Evolutionary conservation across 1,140 invertebrate species (phyloP).

Genomic region (Olivierus martensii): DNA sequence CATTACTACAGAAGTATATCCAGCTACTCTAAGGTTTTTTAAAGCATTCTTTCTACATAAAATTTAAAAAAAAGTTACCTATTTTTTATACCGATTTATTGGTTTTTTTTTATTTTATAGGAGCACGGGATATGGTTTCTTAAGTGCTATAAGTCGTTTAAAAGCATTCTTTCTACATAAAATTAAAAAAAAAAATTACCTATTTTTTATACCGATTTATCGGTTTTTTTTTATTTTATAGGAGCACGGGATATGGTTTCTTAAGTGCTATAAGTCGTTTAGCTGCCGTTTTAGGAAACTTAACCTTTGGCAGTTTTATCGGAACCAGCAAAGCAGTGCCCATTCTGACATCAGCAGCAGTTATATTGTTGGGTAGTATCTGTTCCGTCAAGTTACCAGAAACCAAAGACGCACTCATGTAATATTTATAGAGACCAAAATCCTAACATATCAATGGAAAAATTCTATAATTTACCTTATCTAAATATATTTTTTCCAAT

Average conservation of each 20-base stretch:
- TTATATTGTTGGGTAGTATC: slow-evolving; percentile 33
- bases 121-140: slow-evolving; percentile 35
- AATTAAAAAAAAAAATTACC: too few species aligned
- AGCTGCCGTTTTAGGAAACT: slow-evolving; percentile 34
- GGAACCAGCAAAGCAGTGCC: slow-evolving; percentile 33
- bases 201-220: too few species aligned
- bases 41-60: too few species aligned
- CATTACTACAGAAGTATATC: slow-evolving; percentile 35
- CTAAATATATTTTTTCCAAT: too few species aligned
- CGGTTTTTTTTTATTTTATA: slow-evolving; percentile 26
- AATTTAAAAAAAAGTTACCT: too few species aligned
- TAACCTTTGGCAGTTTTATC: slow-evolving; percentile 34
- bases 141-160: slow-evolving; percentile 31
- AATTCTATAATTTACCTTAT: too few species aligned
- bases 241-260: slow-evolving; percentile 36
- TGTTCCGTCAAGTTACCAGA: slow-evolving; percentile 31
- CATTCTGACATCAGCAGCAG: slow-evolving; percentile 33
- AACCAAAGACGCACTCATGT: slow-evolving; percentile 27
- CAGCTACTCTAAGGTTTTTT: slow-evolving; percentile 35
- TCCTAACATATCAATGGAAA: too few species aligned
- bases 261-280: slow-evolving; percentile 31
- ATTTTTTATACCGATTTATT: too few species aligned
- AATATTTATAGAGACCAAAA: background rate
- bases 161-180: too few species aligned
- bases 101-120: too few species aligned